phyloP scores from a whole-genome alignment of 2,797 vertebrate species.

The Caiman crocodilus region DNA sequence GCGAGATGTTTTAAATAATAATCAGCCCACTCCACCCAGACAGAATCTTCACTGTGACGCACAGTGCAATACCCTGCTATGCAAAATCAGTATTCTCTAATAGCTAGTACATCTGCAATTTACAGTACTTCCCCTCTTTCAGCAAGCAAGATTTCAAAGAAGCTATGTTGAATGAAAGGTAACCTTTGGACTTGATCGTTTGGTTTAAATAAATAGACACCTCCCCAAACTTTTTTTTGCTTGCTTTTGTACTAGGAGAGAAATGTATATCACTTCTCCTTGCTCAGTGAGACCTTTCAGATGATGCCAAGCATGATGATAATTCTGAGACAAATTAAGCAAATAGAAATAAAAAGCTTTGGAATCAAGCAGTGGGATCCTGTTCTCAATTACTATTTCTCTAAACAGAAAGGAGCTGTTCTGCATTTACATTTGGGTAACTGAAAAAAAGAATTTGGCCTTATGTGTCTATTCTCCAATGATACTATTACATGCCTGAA shows the following conservation, averaged over 20 bases:
- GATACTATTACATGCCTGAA: not conserved
- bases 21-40: fast-evolving
- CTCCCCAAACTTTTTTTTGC: not conserved
- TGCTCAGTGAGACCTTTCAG: not conserved
- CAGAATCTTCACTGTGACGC: not conserved
- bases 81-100: not conserved
- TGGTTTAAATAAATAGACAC: not conserved
- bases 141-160: not conserved
- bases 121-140: fast-evolving
- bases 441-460: slow-evolving; percentile 15
- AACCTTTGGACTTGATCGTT: fast-evolving
- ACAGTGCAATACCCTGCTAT: fast-evolving
- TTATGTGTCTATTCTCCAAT: not conserved
- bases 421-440: not conserved
- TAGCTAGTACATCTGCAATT: not conserved
- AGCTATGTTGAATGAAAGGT: fast-evolving
- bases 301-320: not conserved
- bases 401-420: not conserved
- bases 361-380: not conserved
- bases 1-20: not conserved
- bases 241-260: not conserved
- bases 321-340: not conserved
- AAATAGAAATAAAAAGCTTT: not conserved
- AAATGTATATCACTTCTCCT: not conserved
- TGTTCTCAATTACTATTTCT: not conserved